A percentile compares a stretch with the other conserved stretches of the same genome.
Conservation (phyloP, 2,888 invertebrate species). For the Patella caerulea region DNA sequence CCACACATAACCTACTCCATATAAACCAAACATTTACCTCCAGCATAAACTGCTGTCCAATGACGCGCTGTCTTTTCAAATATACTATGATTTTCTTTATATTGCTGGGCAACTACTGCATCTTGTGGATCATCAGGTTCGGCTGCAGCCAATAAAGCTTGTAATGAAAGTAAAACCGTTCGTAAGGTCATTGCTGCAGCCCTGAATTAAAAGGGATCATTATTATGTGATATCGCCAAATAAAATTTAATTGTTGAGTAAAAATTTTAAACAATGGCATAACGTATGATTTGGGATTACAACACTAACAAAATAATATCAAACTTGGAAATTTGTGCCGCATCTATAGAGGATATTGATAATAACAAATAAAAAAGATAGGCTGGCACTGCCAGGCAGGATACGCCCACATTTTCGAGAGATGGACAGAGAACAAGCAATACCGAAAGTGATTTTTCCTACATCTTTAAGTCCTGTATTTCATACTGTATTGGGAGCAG, state of each 20-base stretch:
- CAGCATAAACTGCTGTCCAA: constrained; percentile 96
- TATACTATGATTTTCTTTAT: constrained; percentile 87
- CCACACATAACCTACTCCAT: no score
- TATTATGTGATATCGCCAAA: neutral
- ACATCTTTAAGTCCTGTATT: no score
- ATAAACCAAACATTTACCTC: constrained; percentile 53
- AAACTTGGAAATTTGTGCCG: neutral
- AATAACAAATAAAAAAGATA: no score
- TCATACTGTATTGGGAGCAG: no score
- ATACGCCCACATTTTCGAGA: no score
- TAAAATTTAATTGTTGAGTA: neutral
- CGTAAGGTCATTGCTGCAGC: constrained; percentile 98
- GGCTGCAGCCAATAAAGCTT: constrained; percentile 84
- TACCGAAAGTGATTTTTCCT: no score
- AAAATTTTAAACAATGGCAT: neutral
- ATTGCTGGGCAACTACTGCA: constrained; percentile 93
- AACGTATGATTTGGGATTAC: neutral
- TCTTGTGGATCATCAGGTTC: constrained; percentile 75
- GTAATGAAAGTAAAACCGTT: constrained; percentile 94
- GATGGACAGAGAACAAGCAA: no score
- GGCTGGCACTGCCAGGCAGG: no score
- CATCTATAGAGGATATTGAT: no score
- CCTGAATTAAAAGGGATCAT: constrained; percentile 73
- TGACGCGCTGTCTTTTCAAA: constrained; percentile 93
- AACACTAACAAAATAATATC: neutral